Evolutionary conservation across 1,140 invertebrate species (phyloP), one percentile per base, ranked within the genome.

Genomic region (Monomorium pharaonis): DNA sequence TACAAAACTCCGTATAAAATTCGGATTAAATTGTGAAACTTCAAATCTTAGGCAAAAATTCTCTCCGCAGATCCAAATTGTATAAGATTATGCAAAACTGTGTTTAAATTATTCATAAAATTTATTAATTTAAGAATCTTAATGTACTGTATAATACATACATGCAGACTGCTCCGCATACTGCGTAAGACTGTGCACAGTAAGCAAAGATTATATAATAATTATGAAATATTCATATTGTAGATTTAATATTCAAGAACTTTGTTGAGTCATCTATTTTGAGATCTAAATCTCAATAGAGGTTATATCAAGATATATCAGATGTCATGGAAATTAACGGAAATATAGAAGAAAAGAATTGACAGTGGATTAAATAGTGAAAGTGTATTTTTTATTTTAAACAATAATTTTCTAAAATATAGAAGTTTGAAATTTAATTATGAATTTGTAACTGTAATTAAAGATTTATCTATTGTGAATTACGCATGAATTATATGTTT

Each of bases 1-100:
- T 27, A 21, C n/a, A 37, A 56, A 37, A 37, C 0, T 37, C 4
- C 60, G 90, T 95, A 0, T 93, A 94, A 56, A 91, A 95, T 14
- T 72, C n/a, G 1, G 12, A 21, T 54, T 72, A 33, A 33, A 54
- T 72, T 72, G 21, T 14, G 10, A 51, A 72, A 72, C 2, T 14
- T 54, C 1, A 5, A 33, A 54, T 1, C 21, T 16, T 14, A 7
- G n/a, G 10, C 21, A 51, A 30, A 44, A 33, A 0, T 54, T n/a
- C 21, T 70, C 7, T 30, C 0, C 1, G 27, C 0, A 54, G 6
- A 51, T 44, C 12, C 16, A 0, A 67, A 47, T 67, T 65, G 10
- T 65, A 70, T 12, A 49, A 69, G 1, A 69, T 10, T 47, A 9
- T 49, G 12, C n/a, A 44, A 7, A 42, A n/a, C 4, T 54, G 9